Evolutionary conservation across 2,113 vertebrate genomes (phyloP), one percentile per base, ranked within the genome.

Genomic region (Trichomycterus rosablanca): DNA sequence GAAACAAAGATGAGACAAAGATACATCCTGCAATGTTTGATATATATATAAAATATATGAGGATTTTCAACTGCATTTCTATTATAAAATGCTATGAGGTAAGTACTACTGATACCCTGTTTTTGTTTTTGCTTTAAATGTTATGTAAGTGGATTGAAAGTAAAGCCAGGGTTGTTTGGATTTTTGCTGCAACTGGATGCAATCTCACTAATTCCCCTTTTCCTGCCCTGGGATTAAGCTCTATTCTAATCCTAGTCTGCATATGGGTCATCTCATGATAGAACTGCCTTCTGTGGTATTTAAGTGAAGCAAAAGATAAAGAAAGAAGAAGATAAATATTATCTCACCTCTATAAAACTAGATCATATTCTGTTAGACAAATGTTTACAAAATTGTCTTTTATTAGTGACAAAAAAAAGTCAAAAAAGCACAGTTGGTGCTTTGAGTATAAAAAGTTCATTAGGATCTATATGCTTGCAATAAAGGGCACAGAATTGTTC

Each of bases 181-280:
- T 40, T 54, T 61, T 15, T 55, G 50, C 26, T n/a, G 18, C 45
- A 34, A 26, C 9, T 8, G 52, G 57, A 65, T 63, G 24, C 42
- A 30, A 10, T 53, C 7, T 37, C 44, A 72, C 74, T 86, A 83
- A 86, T 78, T 82, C 82, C 78, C 72, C 76, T 30, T 80, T 79
- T 77, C 67, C 76, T 68, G 76, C 59, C 50, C 50, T 23, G 65
- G 81, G 86, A 86, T 88, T 88, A 86, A 69, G 73, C 50, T 59
- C 76, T 81, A 80, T 85, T 83, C 77, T 84, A 85, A 85, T 86
- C 82, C 75, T 76, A 76, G 70, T 78, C 77, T 60, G 78, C 80
- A 82, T 83, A 80, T 84, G 79, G 79, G 68, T 46, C 46, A 64
- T 65, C 20, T 46, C 12, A 26, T 39, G 78, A 80, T 19, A 16